These are phyloP conservation scores for Heliconius hortense DNA, from an alignment of 2,888 invertebrate species.

Conservation along the genomic window DNA sequence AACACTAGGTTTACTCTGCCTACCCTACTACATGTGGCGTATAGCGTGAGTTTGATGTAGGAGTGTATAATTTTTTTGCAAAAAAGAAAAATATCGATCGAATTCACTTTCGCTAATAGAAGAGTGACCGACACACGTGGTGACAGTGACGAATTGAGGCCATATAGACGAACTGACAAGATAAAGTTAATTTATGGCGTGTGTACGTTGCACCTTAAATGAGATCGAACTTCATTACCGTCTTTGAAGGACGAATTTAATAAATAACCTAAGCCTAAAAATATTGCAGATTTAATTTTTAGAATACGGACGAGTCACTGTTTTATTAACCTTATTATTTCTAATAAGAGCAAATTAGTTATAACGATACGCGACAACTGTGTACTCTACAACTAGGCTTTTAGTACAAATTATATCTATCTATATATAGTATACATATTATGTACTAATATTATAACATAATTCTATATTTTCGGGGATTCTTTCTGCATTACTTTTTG, in stretches of 20 bases:
- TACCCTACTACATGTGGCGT: too few relatives aligned
- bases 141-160: conserved; percentile 74
- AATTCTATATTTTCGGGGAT: too few relatives aligned
- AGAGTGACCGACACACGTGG: conserved; percentile 31
- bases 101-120: conserved; percentile 65
- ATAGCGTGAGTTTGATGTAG: too few relatives aligned
- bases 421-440: not conserved
- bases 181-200: conserved; percentile 76
- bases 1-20: too few relatives aligned
- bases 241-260: conserved; percentile 49
- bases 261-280: conserved; percentile 28
- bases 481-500: too few relatives aligned
- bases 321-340: conserved; percentile 5
- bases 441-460: too few relatives aligned
- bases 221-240: conserved; percentile 57
- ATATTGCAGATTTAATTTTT: conserved; percentile 53
- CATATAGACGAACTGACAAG: conserved; percentile 72
- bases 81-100: conserved; percentile 50
- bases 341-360: not conserved
- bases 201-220: conserved; percentile 59
- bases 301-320: conserved; percentile 31
- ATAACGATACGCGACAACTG: not conserved
- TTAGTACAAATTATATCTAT: not conserved
- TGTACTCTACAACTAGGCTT: too few relatives aligned
- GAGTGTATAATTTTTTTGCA: conserved; percentile 26